phyloP scores from a whole-genome alignment of 2,113 vertebrate species.

The Nipponia nippon region DNA sequence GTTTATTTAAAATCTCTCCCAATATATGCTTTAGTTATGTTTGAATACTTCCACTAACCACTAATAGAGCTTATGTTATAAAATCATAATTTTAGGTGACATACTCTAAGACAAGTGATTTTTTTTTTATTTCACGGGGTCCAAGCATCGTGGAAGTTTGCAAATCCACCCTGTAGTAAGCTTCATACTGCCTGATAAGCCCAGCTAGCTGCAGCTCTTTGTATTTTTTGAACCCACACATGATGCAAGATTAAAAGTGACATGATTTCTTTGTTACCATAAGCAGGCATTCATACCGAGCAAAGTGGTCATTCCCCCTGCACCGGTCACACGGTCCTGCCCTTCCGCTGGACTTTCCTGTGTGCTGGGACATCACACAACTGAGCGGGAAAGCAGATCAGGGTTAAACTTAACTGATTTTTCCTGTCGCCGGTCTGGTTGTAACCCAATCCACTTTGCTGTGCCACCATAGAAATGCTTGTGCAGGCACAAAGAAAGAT shows the following conservation, averaged over 20 bases:
- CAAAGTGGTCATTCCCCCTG: background rate
- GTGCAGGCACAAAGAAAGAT: background rate
- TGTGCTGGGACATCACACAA: background rate
- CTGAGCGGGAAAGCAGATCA: background rate
- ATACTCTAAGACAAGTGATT: background rate
- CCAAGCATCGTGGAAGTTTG: background rate
- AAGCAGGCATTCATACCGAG: background rate
- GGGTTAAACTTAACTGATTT: background rate
- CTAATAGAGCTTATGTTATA: background rate
- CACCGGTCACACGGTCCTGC: rapidly evolving
- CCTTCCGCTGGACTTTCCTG: background rate
- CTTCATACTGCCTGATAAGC: background rate
- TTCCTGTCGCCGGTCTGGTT: background rate
- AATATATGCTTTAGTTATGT: background rate
- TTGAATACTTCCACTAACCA: background rate
- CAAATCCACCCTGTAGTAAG: background rate
- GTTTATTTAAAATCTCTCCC: background rate
- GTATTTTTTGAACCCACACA: background rate
- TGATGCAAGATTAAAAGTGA: background rate
- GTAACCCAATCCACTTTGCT: background rate
- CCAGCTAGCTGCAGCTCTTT: background rate
- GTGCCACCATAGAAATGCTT: background rate
- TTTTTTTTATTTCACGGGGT: background rate
- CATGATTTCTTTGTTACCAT: background rate
- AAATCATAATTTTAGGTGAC: background rate